Evolutionary conservation across 2,888 invertebrate species (phyloP).

Genomic region (Priocnemis perturbator): DNA sequence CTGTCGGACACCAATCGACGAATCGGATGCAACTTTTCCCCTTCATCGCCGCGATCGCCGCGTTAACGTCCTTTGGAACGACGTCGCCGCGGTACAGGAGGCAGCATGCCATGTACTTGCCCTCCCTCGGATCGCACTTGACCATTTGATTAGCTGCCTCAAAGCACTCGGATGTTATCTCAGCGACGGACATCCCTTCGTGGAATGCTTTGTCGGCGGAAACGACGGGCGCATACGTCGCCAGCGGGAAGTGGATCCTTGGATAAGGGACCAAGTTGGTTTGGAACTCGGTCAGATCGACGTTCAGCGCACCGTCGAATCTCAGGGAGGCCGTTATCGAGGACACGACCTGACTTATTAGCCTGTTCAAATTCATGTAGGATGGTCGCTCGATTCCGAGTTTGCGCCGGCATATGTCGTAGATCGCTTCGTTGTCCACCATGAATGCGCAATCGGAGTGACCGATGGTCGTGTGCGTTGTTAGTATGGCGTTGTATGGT

Average conservation of each 20-base stretch:
- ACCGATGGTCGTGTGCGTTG: conserved; percentile 91
- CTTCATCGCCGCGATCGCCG: conserved; percentile 87
- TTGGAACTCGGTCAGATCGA: conserved; percentile 94
- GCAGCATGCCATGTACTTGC: conserved; percentile 94
- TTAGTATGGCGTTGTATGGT: conserved; percentile 94
- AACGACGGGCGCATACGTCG: conserved; percentile 84
- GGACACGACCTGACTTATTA: conserved; percentile 83
- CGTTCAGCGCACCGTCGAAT: conserved; percentile 84
- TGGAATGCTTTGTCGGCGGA: conserved; percentile 85
- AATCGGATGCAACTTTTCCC: conserved; percentile 87
- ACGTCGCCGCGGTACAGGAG: conserved; percentile 93
- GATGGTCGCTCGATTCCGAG: conserved; percentile 90
- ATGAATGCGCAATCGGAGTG: conserved; percentile 95
- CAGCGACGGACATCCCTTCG: conserved; percentile 86
- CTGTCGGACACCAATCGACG: conserved; percentile 97
- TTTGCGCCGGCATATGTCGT: conserved; percentile 92
- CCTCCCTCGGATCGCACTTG: conserved; percentile 88
- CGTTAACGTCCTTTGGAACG: conserved; percentile 92
- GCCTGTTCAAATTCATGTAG: conserved; percentile 89
- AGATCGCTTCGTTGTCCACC: conserved; percentile 97
- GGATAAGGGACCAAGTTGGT: conserved; percentile 85
- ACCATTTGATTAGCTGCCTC: conserved; percentile 94
- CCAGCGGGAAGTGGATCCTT: conserved; percentile 81
- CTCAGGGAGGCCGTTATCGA: conserved; percentile 80
- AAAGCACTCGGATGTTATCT: conserved; percentile 92